These are phyloP conservation scores for Drosophila parabipectinata DNA, from an alignment of 1,140 invertebrate genomes.

Conservation along the genomic window DNA sequence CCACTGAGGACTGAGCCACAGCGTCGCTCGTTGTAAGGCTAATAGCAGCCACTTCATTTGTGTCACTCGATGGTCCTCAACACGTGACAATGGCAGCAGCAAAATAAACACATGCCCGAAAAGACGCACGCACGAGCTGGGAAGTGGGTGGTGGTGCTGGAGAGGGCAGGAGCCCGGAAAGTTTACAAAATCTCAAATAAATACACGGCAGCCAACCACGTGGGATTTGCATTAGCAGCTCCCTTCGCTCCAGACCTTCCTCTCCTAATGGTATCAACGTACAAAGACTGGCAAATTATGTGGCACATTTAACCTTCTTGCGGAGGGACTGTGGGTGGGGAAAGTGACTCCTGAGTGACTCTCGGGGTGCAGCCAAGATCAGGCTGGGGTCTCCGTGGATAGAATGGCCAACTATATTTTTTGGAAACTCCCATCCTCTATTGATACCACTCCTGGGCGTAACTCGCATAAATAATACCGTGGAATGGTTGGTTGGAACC, in stretches of 20 bases:
- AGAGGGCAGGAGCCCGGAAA: slow-evolving; percentile 29
- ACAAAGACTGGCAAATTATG: slow-evolving; percentile 54
- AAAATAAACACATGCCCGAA: slow-evolving; percentile 42
- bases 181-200: slow-evolving; percentile 74
- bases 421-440: too few relatives aligned
- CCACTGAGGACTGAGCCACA: slow-evolving; percentile 11
- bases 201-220: slow-evolving; percentile 51
- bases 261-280: slow-evolving; percentile 50
- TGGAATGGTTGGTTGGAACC: slow-evolving; percentile 15
- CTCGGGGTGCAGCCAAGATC: not conserved
- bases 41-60: slow-evolving; percentile 80
- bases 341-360: not conserved
- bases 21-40: slow-evolving; percentile 64
- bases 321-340: slow-evolving; percentile 16
- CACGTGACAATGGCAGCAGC: slow-evolving; percentile 75
- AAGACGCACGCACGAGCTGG: slow-evolving; percentile 32
- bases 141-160: not conserved
- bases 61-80: slow-evolving; percentile 78
- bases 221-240: slow-evolving; percentile 72
- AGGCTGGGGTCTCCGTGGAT: not conserved
- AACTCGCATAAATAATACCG: not conserved
- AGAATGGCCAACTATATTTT: too few relatives aligned
- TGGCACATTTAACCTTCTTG: slow-evolving; percentile 46
- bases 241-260: slow-evolving; percentile 5
- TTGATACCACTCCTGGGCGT: too few relatives aligned